Evolutionary conservation across 2,797 vertebrate genomes (phyloP), one percentile per base, ranked within the genome.

Genomic region (Emys orbicularis): DNA sequence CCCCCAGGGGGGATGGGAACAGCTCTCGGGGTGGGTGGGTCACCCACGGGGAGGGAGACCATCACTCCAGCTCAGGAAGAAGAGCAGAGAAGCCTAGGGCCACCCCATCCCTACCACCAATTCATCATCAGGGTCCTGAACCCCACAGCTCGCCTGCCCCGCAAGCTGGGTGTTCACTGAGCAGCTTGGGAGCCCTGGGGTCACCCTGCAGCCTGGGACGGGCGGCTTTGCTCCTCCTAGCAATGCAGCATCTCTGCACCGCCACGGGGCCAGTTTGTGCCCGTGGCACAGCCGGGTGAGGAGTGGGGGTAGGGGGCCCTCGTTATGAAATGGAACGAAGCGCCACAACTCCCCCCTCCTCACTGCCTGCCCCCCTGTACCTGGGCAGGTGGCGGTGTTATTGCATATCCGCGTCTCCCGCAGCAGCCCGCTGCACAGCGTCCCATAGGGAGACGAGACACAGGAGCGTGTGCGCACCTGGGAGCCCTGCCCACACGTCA

Each of bases 381-480:
- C 99, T 97, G 99, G 99, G 98, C 99, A 99, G 96, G 99, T 98
- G 94, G 99, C 99, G 0, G 99, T 99, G 98, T 99, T 99, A 98
- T 99, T 99, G 98, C 99, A 99, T 97, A 99, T 98, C 72, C 99
- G 98, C 0, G 99, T 99, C 98, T 99, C 99, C 94, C 99, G 98
- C 96, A 99, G 98, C 92, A 99, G 99, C 86, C 99, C 99, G 79
- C 99, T 99, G 98, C 99, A 99, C 97, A 99, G 98, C 7, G 99
- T 99, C 92, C 99, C 99, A 81, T 99, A 99, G 6, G 99, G 99
- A 31, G 99, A 99, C 27, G 99, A 99, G 94, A 99, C 99, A 12
- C 99, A 99, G 47, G 99, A 99, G 54, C 99, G 99, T 1, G 99
- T 99, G 95, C 99, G 99, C 97, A 99, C 99, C 98, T 99, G 99